Base-by-base conservation (phyloP, 2,888 invertebrate genomes). In the Cheilosia scutellata region DNA sequence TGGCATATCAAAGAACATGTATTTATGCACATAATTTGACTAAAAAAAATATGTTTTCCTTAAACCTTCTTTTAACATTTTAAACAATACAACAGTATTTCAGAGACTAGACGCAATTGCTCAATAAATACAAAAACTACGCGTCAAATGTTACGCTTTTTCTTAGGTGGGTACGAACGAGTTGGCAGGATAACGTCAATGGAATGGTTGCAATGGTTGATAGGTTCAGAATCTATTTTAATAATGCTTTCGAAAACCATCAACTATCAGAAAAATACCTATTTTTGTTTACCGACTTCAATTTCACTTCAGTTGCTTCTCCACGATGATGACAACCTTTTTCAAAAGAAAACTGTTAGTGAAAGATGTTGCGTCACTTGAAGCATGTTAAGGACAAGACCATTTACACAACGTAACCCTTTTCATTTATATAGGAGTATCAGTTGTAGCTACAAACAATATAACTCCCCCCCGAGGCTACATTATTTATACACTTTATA, bases 271-370 rank as follows among this genome's bases (percentile, higher is more conserved):
- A 37, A 37, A 37, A 4, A 11, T 4, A 37, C 3, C 1, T 20
- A 20, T 2, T 20, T 20, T 20, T 33, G 63, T 25, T 47, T 20
- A 63, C 31, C 31, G 47, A 33, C n/a, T 31, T 44, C 11, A 16
- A 20, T 29, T 44, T 16, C 4, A 20, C 9, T 62, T 29, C 16
- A 44, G 27, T 25, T 7, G 40, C 27, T 13, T 25, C 13, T 7
- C 16, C 6, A 2, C n/a, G 6, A 62, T 29, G 29, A 16, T 16
- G n/a, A 20, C 20, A 29, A 7, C 29, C 42, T 44, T 6, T 44
- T 29, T n/a, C 29, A 2, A 16, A 47, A 44, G 7, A 58, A 58
- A 40, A 40, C 58, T 58, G 44, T 62, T 31, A 44, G 44, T 62
- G 29, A 25, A 27, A 25, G 1, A 40, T 16, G 29, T 44, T 16